Percentiles rank a stretch among this genome's conserved stretches.
Evolutionary conservation across 2,113 vertebrate genomes (phyloP).

Genomic region (Coturnix japonica): DNA sequence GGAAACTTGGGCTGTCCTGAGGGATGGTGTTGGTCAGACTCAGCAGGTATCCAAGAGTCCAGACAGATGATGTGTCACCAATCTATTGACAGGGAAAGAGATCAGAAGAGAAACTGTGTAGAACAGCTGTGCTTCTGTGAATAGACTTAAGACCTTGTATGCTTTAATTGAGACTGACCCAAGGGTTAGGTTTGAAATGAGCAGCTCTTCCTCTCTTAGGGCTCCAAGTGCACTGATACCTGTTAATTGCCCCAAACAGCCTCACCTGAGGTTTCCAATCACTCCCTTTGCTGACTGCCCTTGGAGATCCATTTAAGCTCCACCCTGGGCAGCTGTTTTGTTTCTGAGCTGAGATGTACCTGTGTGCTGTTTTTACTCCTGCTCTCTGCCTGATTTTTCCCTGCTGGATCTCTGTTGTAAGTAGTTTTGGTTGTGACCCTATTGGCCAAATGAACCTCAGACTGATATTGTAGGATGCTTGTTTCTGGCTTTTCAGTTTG

Average conservation of each 20-base stretch:
- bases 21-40: neutral
- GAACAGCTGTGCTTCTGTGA: neutral
- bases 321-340: fast-evolving
- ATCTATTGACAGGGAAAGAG: neutral
- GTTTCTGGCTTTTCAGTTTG: neutral
- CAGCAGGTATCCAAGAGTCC: constrained; percentile 64
- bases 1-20: constrained; percentile 18
- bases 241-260: neutral
- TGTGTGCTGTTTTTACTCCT: neutral
- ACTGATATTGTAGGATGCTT: neutral
- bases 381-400: neutral
- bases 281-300: neutral
- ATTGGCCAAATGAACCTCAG: neutral
- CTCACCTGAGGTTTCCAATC: neutral
- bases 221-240: neutral
- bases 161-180: neutral
- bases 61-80: constrained; percentile 6
- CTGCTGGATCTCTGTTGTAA: neutral
- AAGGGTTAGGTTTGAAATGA: neutral
- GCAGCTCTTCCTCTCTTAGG: neutral
- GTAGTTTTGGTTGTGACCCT: neutral
- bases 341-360: neutral
- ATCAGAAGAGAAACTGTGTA: neutral
- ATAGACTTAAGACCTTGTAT: neutral
- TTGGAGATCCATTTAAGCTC: neutral